Evolutionary conservation across 2,888 invertebrate species (phyloP), one percentile per base, ranked within the genome.

Genomic region (Cecidostiba fungosa): DNA sequence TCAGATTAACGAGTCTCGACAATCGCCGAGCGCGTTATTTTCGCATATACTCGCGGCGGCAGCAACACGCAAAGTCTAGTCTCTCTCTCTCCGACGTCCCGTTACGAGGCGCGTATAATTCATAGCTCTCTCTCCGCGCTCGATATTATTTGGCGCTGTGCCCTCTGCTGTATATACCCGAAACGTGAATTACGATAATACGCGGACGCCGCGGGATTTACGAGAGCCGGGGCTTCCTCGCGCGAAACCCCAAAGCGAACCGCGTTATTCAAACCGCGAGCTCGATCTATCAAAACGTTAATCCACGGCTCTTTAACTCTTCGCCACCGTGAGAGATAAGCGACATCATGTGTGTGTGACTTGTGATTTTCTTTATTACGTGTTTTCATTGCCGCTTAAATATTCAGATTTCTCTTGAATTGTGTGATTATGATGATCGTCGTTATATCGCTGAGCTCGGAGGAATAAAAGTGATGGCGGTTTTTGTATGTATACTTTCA

Each of bases 161-260:
- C 85, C 86, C 82, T 62, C 62, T 16, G 12, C 32, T 26, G 14
- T n/a, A 4, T 43, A 54, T 77, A 62, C 79, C 84, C 84, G 79
- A 72, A 83, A 85, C 85, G 87, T 87, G 86, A 88, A 87, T 88
- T 85, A 86, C 77, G 85, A 85, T 88, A 88, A 88, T 87, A 87
- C 87, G 86, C 84, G 86, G 82, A 86, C 77, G 76, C 54, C 77
- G 82, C 76, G 84, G 76, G 85, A 88, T 88, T 87, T 88, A 87
- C 87, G 86, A 62, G 72, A 47, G 62, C 59, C 43, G 62, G 43
- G 62, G 78, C 69, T 85, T 77, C 82, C 72, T 73, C 39, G 79
- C 47, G 74, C 19, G 72, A 66, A 74, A 79, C 62, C 66, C 43
- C 36, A 32, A 73, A 69, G 76, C 12, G 36, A 29, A 16, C 4